Conservation (phyloP, 1,140 invertebrate genomes). For the Geopemphigus sp. region DNA sequence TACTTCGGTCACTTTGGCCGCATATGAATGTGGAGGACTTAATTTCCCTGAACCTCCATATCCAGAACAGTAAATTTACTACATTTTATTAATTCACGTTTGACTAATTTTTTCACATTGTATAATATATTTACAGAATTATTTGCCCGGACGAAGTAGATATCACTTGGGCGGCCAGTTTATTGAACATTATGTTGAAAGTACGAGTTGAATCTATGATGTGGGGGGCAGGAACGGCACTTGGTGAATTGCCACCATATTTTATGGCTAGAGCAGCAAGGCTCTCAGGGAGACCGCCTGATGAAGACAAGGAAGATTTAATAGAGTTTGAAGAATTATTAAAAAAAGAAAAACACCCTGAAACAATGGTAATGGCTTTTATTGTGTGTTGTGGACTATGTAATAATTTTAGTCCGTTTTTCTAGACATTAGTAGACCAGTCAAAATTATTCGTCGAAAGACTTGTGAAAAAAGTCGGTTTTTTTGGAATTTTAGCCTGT, state of each 20-base stretch:
- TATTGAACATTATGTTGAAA: slow-evolving; percentile 91
- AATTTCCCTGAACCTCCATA: slow-evolving; percentile 93
- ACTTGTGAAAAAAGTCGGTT: slow-evolving; percentile 92
- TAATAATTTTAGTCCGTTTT: neutral
- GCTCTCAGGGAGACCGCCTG: slow-evolving; percentile 70
- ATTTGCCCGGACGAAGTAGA: slow-evolving; percentile 70
- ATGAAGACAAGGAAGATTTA: slow-evolving; percentile 64
- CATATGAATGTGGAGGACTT: slow-evolving; percentile 91
- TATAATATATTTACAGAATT: slow-evolving; percentile 60
- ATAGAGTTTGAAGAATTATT: slow-evolving; percentile 71
- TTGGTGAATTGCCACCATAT: slow-evolving; percentile 94
- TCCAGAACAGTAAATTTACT: slow-evolving; percentile 70
- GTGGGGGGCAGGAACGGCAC: slow-evolving; percentile 96
- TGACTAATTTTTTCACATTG: slow-evolving; percentile 27
- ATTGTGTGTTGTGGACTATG: neutral
- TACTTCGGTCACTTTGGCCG: slow-evolving; percentile 93
- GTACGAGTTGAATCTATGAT: slow-evolving; percentile 95
- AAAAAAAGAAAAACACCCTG: slow-evolving; percentile 60
- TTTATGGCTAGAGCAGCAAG: slow-evolving; percentile 95
- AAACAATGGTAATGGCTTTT: slow-evolving; percentile 54
- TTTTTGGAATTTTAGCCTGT: slow-evolving; percentile 95
- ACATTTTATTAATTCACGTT: slow-evolving; percentile 8
- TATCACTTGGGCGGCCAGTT: slow-evolving; percentile 63
- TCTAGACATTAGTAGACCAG: slow-evolving; percentile 66
- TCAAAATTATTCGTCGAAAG: slow-evolving; percentile 86